phyloP scores from a whole-genome alignment of 1,140 invertebrate species.

The Pygmarrhopalites habei region DNA sequence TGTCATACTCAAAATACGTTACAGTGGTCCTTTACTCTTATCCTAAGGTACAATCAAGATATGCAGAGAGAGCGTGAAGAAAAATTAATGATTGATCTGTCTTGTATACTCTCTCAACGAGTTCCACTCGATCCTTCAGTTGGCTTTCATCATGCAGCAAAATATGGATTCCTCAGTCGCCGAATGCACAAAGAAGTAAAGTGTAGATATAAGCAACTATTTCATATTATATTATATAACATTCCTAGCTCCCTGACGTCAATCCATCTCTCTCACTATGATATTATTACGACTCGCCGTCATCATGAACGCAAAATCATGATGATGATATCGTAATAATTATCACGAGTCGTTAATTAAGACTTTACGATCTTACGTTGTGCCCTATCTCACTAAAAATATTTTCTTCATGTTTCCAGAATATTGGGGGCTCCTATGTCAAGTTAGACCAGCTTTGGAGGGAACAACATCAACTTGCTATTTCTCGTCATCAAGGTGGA shows the following conservation, averaged over 20 bases:
- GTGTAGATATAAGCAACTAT: not conserved
- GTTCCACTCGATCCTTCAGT: constrained; percentile 37
- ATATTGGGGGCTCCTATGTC: constrained; percentile 25
- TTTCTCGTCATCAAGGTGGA: no score
- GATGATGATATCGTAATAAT: no score
- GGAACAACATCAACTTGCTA: constrained; percentile 18
- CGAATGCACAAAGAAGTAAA: constrained; percentile 16
- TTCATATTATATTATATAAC: not conserved
- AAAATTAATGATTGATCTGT: constrained; percentile 60
- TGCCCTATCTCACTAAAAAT: not conserved
- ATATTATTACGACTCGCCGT: not conserved
- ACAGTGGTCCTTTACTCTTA: constrained; percentile 66
- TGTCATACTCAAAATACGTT: no score
- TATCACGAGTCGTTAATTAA: not conserved
- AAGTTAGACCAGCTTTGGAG: constrained; percentile 31
- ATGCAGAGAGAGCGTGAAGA: constrained; percentile 74
- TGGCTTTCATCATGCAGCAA: constrained; percentile 2
- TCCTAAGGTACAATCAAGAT: constrained; percentile 73
- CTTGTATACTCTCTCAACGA: constrained; percentile 52
- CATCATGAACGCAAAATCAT: not conserved
- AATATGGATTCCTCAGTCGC: constrained; percentile 25
- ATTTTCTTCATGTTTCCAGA: constrained; percentile 18
- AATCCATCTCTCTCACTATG: not conserved
- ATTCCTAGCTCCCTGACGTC: not conserved
- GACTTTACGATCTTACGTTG: not conserved